Percentiles rank a stretch among this genome's conserved stretches.
Evolutionary conservation across 1,140 invertebrate species (phyloP).

Genomic region (Anastatus disparis): DNA sequence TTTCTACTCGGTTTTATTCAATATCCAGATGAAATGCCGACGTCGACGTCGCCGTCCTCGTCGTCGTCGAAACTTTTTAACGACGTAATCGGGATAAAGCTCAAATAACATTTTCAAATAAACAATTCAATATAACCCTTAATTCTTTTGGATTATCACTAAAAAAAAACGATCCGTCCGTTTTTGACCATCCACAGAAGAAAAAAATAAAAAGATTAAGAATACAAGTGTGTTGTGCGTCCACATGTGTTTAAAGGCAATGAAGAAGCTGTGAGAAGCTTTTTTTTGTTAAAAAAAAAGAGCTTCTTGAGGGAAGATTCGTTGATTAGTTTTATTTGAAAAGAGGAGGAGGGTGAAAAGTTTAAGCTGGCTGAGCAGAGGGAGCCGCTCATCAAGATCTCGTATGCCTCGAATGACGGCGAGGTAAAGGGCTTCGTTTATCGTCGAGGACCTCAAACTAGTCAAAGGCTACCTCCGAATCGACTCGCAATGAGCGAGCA

Average conservation of each 20-base stretch:
- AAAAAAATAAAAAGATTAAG: too few species aligned
- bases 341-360: slow-evolving; percentile 2
- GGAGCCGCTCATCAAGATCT: slow-evolving; percentile 67
- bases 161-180: too few species aligned
- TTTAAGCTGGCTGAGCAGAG: slow-evolving; percentile 62
- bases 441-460: slow-evolving; percentile 47
- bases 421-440: slow-evolving; percentile 68
- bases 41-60: not conserved
- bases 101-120: too few species aligned
- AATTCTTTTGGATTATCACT: too few species aligned
- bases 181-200: too few species aligned
- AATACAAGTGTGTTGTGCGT: too few species aligned
- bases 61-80: not conserved
- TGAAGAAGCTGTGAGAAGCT: too few species aligned
- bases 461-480: slow-evolving; percentile 47
- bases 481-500: slow-evolving; percentile 80
- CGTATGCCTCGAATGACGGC: slow-evolving; percentile 65
- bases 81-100: not conserved
- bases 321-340: too few species aligned
- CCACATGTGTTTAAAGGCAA: too few species aligned
- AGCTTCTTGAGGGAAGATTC: not conserved
- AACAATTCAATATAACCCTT: too few species aligned
- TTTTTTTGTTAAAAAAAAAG: too few species aligned
- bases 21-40: slow-evolving; percentile 1
- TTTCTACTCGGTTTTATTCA: not conserved